Conservation (phyloP, 2,888 invertebrate species). For the Cyrtodaria siliqua region DNA sequence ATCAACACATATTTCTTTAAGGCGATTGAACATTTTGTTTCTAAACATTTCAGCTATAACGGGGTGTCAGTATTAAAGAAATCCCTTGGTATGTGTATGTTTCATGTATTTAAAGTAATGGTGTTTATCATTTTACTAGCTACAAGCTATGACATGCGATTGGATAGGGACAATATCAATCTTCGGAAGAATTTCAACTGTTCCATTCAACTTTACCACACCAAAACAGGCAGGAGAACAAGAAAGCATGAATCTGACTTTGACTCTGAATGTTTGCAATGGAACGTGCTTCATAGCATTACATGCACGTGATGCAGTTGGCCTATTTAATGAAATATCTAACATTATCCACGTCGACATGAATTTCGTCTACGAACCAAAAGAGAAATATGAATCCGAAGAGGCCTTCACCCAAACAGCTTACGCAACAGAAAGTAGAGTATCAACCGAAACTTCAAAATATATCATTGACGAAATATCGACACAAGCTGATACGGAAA, state of each 20-base stretch:
- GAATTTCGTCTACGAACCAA: neutral
- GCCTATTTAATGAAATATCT: neutral
- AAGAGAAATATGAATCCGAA: neutral
- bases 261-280: neutral
- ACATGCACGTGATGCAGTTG: neutral
- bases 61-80: too few relatives aligned
- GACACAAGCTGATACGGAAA: too few relatives aligned
- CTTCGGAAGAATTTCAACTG: neutral
- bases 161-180: neutral
- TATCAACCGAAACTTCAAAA: too few relatives aligned
- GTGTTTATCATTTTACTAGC: neutral
- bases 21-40: too few relatives aligned
- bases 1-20: too few relatives aligned
- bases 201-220: neutral
- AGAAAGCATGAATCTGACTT: neutral
- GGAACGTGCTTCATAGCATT: conserved; percentile 1
- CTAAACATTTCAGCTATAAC: too few relatives aligned
- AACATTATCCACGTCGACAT: neutral
- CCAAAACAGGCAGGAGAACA: neutral
- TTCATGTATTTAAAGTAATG: too few relatives aligned
- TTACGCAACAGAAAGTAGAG: too few relatives aligned
- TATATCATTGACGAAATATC: too few relatives aligned
- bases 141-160: neutral
- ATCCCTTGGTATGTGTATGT: too few relatives aligned
- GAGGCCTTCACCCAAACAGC: too few relatives aligned